Base-by-base conservation (phyloP, 2,113 vertebrate species). In the Leucopsar rothschildi region DNA sequence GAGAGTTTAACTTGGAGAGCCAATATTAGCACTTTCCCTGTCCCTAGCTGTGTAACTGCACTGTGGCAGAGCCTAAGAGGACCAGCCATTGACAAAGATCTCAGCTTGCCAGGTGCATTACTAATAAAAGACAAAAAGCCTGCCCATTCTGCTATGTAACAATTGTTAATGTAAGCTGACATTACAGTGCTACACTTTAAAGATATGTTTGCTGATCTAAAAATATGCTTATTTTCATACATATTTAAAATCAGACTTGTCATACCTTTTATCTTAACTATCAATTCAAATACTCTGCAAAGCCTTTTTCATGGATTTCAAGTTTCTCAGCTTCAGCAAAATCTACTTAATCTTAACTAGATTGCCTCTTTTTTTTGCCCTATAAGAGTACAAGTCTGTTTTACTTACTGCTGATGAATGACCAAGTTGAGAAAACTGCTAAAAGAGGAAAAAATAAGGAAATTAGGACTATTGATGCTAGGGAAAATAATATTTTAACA, bases 301-400 rank as follows among this genome's bases (percentile, higher is more conserved):
- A 95, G 52, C 53, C 11, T 57, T 92, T 93, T 91, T 65, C 8
- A 2, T 59, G 35, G 40, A 76, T 81, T 92, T 83, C 35, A 40
- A 45, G 24, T 68, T 63, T 86, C 63, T 35, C 69, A 52, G 39
- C 66, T 94, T 95, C 65, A 90, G 44, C 19, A 76, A 85, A 92
- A 71, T 24, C 1, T 71, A 91, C 57, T 92, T 69, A 91, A 24
- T 76, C 63, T 93, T 93, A 92, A 91, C 45, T 49, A 82, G 19
- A 86, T 44, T 81, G 52, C 16, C n/a, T 95, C 72, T 92, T 78
- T 87, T 35, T 95, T 65, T 95, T 76, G 55, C 28, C 61, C 82
- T 45, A 7, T 59, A 49, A 9, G 5, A 64, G 8, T 25, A 10
- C 19, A 68, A 64, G 47, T 52, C 14, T 70, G n/a, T 59, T 89